Evolutionary conservation across 2,888 invertebrate genomes (phyloP).

Genomic region (Eristalinus aeneus): DNA sequence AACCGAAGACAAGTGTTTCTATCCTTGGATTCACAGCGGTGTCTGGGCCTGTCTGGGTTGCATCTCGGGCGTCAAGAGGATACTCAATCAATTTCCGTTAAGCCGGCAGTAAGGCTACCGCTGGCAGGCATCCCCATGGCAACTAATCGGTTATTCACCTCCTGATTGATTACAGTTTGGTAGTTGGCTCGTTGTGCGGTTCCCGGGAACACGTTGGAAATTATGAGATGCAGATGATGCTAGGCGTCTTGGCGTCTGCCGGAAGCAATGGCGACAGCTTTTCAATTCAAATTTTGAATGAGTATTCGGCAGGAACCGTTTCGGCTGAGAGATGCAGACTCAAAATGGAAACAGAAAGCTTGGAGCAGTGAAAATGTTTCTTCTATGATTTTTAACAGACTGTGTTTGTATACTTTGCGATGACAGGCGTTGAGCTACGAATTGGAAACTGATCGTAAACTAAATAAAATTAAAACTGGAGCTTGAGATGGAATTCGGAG

Average conservation of each 20-base stretch:
- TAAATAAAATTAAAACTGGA: too few relatives aligned
- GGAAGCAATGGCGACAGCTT: not conserved
- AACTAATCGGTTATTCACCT: slow-evolving; percentile 3
- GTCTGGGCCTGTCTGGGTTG: not conserved
- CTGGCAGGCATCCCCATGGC: not conserved
- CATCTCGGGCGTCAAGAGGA: not conserved
- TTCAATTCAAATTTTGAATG: not conserved
- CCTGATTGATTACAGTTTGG: not conserved
- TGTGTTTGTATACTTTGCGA: too few relatives aligned
- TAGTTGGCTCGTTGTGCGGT: not conserved
- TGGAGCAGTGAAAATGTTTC: too few relatives aligned
- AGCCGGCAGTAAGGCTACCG: not conserved
- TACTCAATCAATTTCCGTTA: slow-evolving; percentile 2
- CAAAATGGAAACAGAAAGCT: not conserved
- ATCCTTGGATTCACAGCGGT: not conserved
- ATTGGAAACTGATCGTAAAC: too few relatives aligned
- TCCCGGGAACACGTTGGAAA: not conserved
- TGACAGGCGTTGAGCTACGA: too few relatives aligned
- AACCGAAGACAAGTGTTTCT: not conserved
- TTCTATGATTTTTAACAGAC: too few relatives aligned
- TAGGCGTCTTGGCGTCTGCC: not conserved
- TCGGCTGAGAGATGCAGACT: not conserved
- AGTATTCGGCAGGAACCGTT: not conserved
- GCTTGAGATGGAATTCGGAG: too few relatives aligned
- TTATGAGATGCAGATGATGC: not conserved